These are phyloP conservation scores for Leptinotarsa defecta DNA, from an alignment of 1,140 invertebrate species.

Conservation along the genomic window DNA sequence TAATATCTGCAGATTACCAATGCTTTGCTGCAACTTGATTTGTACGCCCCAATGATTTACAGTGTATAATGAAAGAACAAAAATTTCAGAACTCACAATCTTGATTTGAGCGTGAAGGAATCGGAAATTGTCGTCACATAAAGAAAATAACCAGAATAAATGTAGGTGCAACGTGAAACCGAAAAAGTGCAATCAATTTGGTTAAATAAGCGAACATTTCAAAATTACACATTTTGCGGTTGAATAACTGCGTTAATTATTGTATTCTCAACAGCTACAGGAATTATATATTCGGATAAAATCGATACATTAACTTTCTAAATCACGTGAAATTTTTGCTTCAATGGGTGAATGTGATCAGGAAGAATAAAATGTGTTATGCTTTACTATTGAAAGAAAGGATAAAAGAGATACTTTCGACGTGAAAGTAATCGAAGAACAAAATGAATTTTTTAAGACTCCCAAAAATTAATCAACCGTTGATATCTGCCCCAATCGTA, in stretches of 20 bases:
- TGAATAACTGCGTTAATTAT: neutral
- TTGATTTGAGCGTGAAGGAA: neutral
- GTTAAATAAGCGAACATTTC: neutral
- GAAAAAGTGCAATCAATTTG: neutral
- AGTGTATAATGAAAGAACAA: too few relatives aligned
- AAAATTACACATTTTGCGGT: neutral
- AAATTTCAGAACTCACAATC: too few relatives aligned
- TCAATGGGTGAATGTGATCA: neutral
- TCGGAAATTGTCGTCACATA: neutral
- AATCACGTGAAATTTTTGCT: neutral
- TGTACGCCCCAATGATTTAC: too few relatives aligned
- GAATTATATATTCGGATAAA: conserved; percentile 1
- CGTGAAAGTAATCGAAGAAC: neutral
- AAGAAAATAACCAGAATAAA: neutral
- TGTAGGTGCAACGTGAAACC: neutral
- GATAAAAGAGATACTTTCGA: neutral
- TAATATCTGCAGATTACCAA: too few relatives aligned
- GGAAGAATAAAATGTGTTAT: neutral
- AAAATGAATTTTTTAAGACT: too few relatives aligned
- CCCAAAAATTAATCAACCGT: too few relatives aligned
- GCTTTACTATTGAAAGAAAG: too few relatives aligned
- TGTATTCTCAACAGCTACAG: neutral
- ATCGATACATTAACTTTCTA: conserved; percentile 1
- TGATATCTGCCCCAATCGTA: too few relatives aligned
- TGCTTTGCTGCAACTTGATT: too few relatives aligned